A percentile compares a stretch with the other conserved stretches of the same genome.
These are phyloP conservation scores for Butorides virescens DNA, from an alignment of 2,113 vertebrate species.

Conservation along the genomic window DNA sequence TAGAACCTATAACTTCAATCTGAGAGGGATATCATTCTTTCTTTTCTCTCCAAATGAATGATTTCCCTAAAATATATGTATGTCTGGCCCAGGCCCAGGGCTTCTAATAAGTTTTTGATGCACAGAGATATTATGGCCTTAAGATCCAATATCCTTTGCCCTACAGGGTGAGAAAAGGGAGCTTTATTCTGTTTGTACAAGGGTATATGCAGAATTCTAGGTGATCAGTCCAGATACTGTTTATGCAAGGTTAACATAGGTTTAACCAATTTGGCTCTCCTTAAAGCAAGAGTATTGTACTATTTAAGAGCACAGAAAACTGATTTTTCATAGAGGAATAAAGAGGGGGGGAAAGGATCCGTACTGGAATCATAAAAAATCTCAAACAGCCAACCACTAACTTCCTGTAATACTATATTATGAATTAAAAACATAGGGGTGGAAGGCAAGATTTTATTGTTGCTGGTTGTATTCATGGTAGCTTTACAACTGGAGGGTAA, in stretches of 20 bases:
- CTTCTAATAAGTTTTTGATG: conserved; percentile 35
- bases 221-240: neutral
- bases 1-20: neutral
- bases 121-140: conserved; percentile 15
- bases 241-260: neutral
- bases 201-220: neutral
- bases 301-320: neutral
- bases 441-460: neutral
- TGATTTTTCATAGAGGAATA: neutral
- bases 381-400: neutral
- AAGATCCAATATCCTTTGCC: conserved; percentile 54
- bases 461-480: neutral
- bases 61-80: conserved; percentile 55
- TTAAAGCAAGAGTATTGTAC: neutral
- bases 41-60: conserved; percentile 60
- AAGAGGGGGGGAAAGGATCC: neutral
- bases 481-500: neutral
- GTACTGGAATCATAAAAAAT: neutral
- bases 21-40: conserved; percentile 31
- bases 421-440: neutral
- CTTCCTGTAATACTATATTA: neutral
- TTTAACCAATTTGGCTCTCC: neutral
- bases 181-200: conserved; percentile 39
- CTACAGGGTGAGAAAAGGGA: conserved; percentile 56
- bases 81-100: neutral